phyloP scores from a whole-genome alignment of 1,140 invertebrate species.

The Steinernema feltiae region DNA sequence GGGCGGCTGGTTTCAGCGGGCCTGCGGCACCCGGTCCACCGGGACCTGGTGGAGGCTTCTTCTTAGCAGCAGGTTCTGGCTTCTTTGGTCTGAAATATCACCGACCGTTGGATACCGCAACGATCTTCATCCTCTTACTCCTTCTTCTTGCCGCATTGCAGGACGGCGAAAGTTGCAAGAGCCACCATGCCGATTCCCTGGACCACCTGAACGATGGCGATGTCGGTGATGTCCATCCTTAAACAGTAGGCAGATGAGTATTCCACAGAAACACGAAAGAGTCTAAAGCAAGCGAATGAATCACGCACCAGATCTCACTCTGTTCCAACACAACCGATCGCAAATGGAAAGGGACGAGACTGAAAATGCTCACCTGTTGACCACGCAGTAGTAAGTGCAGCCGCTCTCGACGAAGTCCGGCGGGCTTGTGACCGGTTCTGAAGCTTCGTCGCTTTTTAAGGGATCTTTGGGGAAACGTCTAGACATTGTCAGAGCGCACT shows the following conservation, averaged over 20 bases:
- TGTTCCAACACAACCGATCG: not conserved
- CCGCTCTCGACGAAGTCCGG: not conserved
- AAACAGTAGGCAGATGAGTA: not conserved
- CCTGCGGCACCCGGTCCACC: not conserved
- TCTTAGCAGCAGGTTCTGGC: not conserved
- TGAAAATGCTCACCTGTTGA: not conserved
- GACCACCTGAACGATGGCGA: not conserved
- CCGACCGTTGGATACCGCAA: not conserved
- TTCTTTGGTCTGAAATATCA: slow-evolving; percentile 6
- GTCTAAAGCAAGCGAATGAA: not conserved
- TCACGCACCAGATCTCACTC: not conserved
- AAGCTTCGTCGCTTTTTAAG: too few relatives aligned
- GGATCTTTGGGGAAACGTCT: too few relatives aligned
- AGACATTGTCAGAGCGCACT: too few relatives aligned
- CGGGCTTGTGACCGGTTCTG: slow-evolving; percentile 57
- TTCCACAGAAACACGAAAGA: not conserved
- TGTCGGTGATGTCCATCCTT: not conserved
- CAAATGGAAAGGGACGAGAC: not conserved
- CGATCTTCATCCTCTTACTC: not conserved
- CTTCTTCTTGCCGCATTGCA: slow-evolving; percentile 5
- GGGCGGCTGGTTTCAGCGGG: not conserved
- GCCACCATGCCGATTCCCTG: not conserved
- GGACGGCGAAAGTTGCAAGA: not conserved
- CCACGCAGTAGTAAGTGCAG: not conserved
- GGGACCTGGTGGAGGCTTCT: not conserved